Evolutionary conservation across 2,797 vertebrate species (phyloP).

Genomic region (Chaetophractus vellerosus): DNA sequence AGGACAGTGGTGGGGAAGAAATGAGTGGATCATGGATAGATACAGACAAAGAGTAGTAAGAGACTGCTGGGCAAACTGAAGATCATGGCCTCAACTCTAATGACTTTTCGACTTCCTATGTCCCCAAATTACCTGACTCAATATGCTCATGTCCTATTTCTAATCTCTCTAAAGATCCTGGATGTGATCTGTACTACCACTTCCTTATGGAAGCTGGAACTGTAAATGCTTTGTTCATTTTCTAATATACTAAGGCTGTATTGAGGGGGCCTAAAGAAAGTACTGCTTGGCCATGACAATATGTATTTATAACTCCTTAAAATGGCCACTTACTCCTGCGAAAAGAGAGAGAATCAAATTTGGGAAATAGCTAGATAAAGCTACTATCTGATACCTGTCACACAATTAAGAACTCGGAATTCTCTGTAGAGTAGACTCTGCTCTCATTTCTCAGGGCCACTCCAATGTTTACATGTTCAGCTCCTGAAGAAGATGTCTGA

Average conservation of each 20-base stretch:
- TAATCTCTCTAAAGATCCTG: conserved; percentile 8
- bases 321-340: neutral
- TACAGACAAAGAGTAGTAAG: neutral
- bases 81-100: neutral
- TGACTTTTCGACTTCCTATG: neutral
- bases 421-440: neutral
- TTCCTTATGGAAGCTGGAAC: neutral
- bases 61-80: neutral
- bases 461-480: neutral
- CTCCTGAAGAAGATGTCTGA: neutral
- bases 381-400: neutral
- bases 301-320: neutral
- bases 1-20: neutral
- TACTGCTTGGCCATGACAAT: neutral
- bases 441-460: neutral
- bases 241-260: neutral
- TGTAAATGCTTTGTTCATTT: neutral
- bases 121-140: neutral
- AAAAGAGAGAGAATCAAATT: conserved; percentile 34
- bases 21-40: neutral
- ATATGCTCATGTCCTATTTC: neutral
- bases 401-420: neutral
- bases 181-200: neutral
- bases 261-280: neutral
- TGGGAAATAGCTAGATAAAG: neutral